Percentiles rank a stretch among this genome's conserved stretches.
Conservation (phyloP, 2,888 invertebrate genomes). For the Deilephila porcellus region DNA sequence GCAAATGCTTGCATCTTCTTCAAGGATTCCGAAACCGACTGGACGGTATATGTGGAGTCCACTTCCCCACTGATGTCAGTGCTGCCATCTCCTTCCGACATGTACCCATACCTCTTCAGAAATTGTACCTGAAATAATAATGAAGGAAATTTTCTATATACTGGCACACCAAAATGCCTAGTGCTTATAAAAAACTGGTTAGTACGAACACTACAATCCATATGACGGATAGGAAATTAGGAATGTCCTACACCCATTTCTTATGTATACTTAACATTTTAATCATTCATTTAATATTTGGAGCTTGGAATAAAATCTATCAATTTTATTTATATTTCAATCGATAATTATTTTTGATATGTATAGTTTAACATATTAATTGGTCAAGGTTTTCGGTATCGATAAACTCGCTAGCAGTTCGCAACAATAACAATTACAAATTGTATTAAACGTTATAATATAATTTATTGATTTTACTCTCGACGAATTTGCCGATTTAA, state of each 20-base stretch:
- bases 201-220: too few species aligned
- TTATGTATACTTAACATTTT: too few species aligned
- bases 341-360: background rate
- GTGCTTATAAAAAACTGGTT: too few species aligned
- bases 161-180: too few species aligned
- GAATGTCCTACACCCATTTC: too few species aligned
- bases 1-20: conserved; percentile 89
- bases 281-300: too few species aligned
- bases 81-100: conserved; percentile 75
- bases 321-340: background rate
- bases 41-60: conserved; percentile 86
- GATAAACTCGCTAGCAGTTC: background rate
- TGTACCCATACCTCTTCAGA: conserved; percentile 89
- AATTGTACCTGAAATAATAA: conserved; percentile 82
- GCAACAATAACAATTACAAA: background rate
- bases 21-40: conserved; percentile 86
- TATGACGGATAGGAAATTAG: too few species aligned
- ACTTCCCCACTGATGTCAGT: conserved; percentile 48
- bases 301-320: background rate
- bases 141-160: background rate
- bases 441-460: background rate
- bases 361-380: background rate
- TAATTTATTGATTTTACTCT: too few species aligned
- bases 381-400: background rate
- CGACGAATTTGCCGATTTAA: too few species aligned